Base-by-base conservation (phyloP, 1,140 invertebrate species). In the Amyelois transitella region DNA sequence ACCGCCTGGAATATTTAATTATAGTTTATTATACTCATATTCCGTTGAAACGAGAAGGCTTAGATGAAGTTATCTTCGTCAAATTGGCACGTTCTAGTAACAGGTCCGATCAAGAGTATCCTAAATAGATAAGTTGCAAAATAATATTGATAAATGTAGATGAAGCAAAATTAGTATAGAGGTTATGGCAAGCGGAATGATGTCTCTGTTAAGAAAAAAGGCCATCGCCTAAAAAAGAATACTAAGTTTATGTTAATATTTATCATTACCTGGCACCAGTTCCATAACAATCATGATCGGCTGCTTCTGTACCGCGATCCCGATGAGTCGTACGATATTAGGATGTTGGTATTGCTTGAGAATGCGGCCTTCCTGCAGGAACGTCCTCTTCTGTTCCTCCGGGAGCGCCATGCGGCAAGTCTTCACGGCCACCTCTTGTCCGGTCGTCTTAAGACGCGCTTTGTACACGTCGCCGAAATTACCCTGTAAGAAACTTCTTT, bases 201-300 rank as follows among this genome's bases (percentile, higher is more conserved):
- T n/a, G n/a, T n/a, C n/a, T n/a, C n/a, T n/a, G n/a, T n/a, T n/a
- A n/a, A n/a, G n/a, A n/a, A n/a, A n/a, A n/a, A n/a, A n/a, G n/a
- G n/a, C n/a, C n/a, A n/a, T 38, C 12, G 12, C 14, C 38, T 49
- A 45, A 25, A 28, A 28, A 28, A 28, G 10, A 28, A 28, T 6
- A 28, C 10, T 28, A 6, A 28, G 10, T 6, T 28, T 28, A 5
- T 6, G 25, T 28, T 28, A 38, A n/a, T 14, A 0, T 14, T 2
- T 3, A 38, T n/a, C 1, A 1, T n/a, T 12, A 96, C 96, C 96
- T 65, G 94, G 92, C n/a, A 98, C 96, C 53, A 98, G 90, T 89
- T 99, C 98, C 97, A 99, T 98, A 18, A 99, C 96, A 74, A 99
- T 99, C 97, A 99, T 99, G 49, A 99, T 98, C 0, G 98, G 98